A percentile compares a stretch with the other conserved stretches of the same genome.
These are phyloP conservation scores for Ptilodon capucinus DNA, from an alignment of 2,888 invertebrate genomes.

Conservation along the genomic window DNA sequence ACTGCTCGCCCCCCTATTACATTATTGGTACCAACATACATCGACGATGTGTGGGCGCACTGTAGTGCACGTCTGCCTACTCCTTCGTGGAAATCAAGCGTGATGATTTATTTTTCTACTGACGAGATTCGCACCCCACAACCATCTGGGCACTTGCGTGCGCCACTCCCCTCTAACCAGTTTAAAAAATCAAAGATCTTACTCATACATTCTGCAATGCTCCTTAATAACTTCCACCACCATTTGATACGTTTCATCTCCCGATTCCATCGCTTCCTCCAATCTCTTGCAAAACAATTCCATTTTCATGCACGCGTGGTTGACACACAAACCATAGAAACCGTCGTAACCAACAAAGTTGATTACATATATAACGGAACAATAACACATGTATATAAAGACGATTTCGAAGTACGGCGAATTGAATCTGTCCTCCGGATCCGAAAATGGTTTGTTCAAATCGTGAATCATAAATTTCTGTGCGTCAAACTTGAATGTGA, in stretches of 20 bases:
- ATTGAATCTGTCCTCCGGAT: conserved; percentile 38
- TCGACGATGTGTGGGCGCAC: too few species aligned
- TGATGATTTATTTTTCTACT: too few species aligned
- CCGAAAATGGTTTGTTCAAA: conserved; percentile 37
- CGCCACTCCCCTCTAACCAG: too few species aligned
- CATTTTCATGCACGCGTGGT: conserved; percentile 64
- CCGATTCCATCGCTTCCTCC: conserved; percentile 42
- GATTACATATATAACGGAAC: conserved; percentile 33
- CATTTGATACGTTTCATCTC: too few species aligned
- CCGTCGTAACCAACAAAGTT: conserved; percentile 59
- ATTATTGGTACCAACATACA: too few species aligned
- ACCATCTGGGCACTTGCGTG: too few species aligned
- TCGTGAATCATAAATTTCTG: conserved; percentile 59
- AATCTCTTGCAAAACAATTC: conserved; percentile 45
- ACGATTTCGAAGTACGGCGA: conserved; percentile 53
- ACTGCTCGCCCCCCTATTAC: too few species aligned
- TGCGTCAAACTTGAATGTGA: conserved; percentile 31
- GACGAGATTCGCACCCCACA: too few species aligned
- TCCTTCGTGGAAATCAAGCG: too few species aligned
- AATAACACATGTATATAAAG: conserved; percentile 44
- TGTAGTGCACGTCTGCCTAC: too few species aligned
- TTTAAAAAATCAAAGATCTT: too few species aligned
- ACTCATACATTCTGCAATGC: conserved; percentile 52
- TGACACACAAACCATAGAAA: conserved; percentile 51
- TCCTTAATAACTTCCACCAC: conserved; percentile 50